Percentiles rank a stretch among this genome's conserved stretches.
These are phyloP conservation scores for Xiphorhynchus elegans DNA, from an alignment of 2,113 vertebrate species.

Conservation along the genomic window DNA sequence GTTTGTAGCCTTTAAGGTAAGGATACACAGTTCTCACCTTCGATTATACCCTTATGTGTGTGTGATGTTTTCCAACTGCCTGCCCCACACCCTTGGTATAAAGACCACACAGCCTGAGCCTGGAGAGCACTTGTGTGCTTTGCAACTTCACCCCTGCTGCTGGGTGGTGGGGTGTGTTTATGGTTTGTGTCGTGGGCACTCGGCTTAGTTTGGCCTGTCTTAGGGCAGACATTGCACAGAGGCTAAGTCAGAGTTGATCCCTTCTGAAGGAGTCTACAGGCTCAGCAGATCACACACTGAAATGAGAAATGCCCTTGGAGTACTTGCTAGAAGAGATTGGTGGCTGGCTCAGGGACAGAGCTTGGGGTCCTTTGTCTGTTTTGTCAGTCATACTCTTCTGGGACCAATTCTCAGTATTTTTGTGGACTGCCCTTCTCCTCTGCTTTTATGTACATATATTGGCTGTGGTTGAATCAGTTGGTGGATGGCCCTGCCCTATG, in stretches of 20 bases:
- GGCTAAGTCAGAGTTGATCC: background rate
- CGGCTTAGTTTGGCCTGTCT: background rate
- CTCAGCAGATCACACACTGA: background rate
- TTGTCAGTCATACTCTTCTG: background rate
- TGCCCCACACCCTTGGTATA: background rate
- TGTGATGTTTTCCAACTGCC: background rate
- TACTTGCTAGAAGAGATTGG: background rate
- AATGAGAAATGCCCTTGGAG: background rate
- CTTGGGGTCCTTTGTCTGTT: background rate
- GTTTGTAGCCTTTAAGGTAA: background rate
- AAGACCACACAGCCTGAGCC: background rate
- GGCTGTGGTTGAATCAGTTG: background rate
- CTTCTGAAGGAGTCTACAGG: background rate
- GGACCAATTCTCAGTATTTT: background rate
- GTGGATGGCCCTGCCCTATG: background rate
- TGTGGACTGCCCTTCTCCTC: background rate
- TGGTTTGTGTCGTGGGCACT: background rate
- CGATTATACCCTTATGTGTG: background rate
- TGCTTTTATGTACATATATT: background rate
- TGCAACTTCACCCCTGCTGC: background rate
- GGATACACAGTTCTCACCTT: background rate
- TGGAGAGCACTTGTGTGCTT: background rate
- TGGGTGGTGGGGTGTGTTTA: background rate
- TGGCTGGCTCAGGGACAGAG: background rate
- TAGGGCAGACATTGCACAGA: rapidly evolving